Percentiles rank a stretch among this genome's conserved stretches.
phyloP scores from a whole-genome alignment of 2,113 vertebrate species.

The Charadrius vociferus region DNA sequence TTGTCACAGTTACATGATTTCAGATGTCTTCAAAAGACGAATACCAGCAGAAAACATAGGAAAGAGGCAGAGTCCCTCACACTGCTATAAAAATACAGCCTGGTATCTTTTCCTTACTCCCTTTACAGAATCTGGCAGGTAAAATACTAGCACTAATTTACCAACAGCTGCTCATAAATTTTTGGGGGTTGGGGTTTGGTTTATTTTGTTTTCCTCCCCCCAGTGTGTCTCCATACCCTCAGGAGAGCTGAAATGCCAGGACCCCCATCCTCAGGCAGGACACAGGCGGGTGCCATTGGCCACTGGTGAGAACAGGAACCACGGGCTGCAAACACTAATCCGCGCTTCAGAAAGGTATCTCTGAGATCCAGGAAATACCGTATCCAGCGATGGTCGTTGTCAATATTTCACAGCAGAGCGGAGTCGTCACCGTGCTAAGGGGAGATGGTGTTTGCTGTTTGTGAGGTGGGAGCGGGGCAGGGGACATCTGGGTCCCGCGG shows the following conservation, averaged over 20 bases:
- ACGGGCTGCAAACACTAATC: rapidly evolving
- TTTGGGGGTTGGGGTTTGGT: not conserved
- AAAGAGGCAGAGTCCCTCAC: not conserved
- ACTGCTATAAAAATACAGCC: not conserved
- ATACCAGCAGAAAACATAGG: not conserved
- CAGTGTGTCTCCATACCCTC: rapidly evolving
- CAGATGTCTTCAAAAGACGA: not conserved
- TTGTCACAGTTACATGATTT: not conserved
- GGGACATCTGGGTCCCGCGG: not conserved
- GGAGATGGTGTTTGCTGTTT: rapidly evolving
- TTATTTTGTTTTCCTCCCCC: not conserved
- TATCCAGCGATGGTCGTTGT: rapidly evolving
- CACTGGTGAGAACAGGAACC: no score
- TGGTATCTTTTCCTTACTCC: no score
- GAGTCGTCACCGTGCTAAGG: rapidly evolving
- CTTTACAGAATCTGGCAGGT: not conserved
- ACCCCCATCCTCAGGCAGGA: not conserved
- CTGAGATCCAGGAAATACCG: not conserved
- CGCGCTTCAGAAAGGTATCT: not conserved
- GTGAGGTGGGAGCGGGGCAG: not conserved
- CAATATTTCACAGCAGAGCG: rapidly evolving
- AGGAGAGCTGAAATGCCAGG: not conserved
- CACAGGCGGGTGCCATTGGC: not conserved
- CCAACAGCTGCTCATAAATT: not conserved
- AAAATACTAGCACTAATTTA: not conserved